Percentiles rank a stretch among this genome's conserved stretches.
Evolutionary conservation across 2,113 vertebrate species (phyloP).

Genomic region (Perognathus longimembris): DNA sequence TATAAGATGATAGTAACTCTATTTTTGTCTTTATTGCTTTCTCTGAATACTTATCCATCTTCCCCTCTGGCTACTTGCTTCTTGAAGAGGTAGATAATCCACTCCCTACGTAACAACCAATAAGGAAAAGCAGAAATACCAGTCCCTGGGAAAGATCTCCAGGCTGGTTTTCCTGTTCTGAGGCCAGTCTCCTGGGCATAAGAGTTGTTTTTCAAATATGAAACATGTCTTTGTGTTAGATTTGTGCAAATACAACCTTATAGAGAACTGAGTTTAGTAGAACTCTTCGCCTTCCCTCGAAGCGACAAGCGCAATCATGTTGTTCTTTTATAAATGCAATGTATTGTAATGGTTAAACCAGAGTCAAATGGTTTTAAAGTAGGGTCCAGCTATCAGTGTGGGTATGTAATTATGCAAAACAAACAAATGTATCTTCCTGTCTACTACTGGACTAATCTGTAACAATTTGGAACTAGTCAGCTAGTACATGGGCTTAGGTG

Average conservation of each 20-base stretch:
- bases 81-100: neutral
- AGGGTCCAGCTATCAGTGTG: neutral
- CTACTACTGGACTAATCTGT: neutral
- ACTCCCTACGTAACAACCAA: neutral
- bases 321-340: slow-evolving; percentile 20
- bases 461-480: slow-evolving; percentile 20
- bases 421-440: neutral
- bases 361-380: slow-evolving; percentile 13
- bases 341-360: neutral
- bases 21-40: neutral
- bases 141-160: neutral
- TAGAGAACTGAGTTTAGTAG: neutral
- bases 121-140: neutral
- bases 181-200: neutral
- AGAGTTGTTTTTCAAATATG: slow-evolving; percentile 9
- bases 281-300: neutral
- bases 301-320: neutral
- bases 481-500: neutral
- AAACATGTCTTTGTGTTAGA: neutral
- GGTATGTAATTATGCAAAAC: neutral
- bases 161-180: neutral
- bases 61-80: neutral
- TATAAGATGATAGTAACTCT: slow-evolving; percentile 5
- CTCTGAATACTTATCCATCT: neutral
- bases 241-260: neutral